phyloP scores from a whole-genome alignment of 2,797 vertebrate species.

The Varecia variegata region DNA sequence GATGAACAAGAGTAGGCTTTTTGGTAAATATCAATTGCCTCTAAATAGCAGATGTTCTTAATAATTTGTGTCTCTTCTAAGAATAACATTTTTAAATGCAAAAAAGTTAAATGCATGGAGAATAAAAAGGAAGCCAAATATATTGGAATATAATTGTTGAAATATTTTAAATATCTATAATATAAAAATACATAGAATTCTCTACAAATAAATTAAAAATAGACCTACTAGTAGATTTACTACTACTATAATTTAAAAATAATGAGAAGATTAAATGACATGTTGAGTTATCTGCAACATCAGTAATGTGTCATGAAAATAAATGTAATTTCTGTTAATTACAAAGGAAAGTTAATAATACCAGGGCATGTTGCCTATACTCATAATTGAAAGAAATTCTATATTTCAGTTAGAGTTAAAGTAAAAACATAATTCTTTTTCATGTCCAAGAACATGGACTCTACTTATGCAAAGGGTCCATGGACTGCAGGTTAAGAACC shows the following conservation, averaged over 20 bases:
- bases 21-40: neutral
- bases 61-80: neutral
- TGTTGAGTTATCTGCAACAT: neutral
- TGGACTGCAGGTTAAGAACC: neutral
- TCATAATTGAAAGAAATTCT: neutral
- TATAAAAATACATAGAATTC: neutral
- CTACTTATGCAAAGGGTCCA: neutral
- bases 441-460: neutral
- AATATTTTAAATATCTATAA: neutral
- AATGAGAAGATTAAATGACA: neutral
- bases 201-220: slow-evolving; percentile 6
- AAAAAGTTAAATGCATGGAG: neutral
- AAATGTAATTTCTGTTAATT: neutral
- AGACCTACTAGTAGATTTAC: neutral
- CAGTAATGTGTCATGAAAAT: neutral
- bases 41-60: neutral
- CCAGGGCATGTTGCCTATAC: neutral
- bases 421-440: neutral
- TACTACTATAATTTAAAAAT: neutral
- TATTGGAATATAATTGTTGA: neutral
- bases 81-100: neutral
- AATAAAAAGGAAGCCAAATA: neutral
- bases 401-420: neutral
- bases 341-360: neutral
- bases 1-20: neutral